phyloP scores from a whole-genome alignment of 1,140 invertebrate species.

The Ladona fulva region DNA sequence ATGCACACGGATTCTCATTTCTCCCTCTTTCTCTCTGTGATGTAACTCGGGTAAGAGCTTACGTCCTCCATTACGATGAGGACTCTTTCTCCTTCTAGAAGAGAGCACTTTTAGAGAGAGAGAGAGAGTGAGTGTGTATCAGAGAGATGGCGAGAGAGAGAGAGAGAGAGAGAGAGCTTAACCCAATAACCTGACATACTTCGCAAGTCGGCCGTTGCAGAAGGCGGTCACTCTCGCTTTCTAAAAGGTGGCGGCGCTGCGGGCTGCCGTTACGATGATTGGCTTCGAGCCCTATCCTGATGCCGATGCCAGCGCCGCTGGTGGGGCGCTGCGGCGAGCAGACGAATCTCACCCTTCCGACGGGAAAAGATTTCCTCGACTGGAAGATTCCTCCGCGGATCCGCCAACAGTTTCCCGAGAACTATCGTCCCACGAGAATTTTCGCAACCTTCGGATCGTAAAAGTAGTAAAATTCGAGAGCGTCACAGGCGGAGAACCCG shows the following conservation, averaged over 20 bases:
- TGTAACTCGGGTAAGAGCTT: neutral
- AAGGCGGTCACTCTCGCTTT: slow-evolving; percentile 6
- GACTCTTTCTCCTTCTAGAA: neutral
- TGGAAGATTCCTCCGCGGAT: no score
- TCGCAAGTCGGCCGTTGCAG: slow-evolving; percentile 1
- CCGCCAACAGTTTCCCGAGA: no score
- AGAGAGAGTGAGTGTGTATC: neutral
- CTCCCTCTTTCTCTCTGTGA: neutral
- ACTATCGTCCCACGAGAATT: no score
- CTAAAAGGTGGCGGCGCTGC: slow-evolving; percentile 1
- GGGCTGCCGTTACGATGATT: neutral
- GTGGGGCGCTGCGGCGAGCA: no score
- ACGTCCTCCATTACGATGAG: neutral
- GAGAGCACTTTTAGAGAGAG: neutral
- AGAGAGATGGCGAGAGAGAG: neutral
- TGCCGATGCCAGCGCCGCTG: neutral
- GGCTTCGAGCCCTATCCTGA: neutral
- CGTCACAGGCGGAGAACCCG: no score
- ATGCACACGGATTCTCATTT: neutral
- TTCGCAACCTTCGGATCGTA: no score
- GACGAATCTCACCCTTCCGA: no score
- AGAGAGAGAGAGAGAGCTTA: neutral
- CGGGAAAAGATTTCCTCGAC: no score
- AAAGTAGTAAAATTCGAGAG: no score
- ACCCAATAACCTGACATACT: slow-evolving; percentile 5